These are phyloP conservation scores for Drosophila flavopinicola DNA, from an alignment of 2,888 invertebrate genomes.

Conservation along the genomic window DNA sequence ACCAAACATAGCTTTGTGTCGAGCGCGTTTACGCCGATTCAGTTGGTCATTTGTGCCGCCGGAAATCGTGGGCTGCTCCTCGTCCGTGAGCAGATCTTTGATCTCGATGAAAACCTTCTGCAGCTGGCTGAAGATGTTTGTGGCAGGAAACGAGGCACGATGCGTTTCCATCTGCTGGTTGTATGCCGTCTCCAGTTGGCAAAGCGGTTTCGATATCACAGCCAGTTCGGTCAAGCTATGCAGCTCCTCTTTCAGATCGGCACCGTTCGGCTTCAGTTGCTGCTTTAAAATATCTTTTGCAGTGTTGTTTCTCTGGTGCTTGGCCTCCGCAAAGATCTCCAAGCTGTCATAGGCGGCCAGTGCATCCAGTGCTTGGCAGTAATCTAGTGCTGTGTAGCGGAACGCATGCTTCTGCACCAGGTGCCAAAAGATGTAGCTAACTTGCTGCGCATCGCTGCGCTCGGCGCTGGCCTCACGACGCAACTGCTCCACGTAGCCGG, in stretches of 20 bases:
- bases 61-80: conserved; percentile 19
- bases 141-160: conserved; percentile 50
- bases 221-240: conserved; percentile 38
- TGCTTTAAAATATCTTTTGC: conserved; percentile 26
- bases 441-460: conserved; percentile 54
- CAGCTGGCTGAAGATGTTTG: conserved; percentile 67
- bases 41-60: conserved; percentile 26
- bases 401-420: conserved; percentile 69
- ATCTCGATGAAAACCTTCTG: conserved; percentile 50
- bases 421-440: conserved; percentile 68
- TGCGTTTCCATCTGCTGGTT: conserved; percentile 71
- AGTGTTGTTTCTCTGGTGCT: conserved; percentile 8
- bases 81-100: conserved; percentile 32
- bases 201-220: conserved; percentile 48
- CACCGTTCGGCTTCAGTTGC: conserved; percentile 26
- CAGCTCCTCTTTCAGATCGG: conserved; percentile 58
- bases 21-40: conserved; percentile 30
- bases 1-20: conserved; percentile 60
- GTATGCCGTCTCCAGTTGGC: conserved; percentile 72
- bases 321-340: conserved; percentile 34
- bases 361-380: conserved; percentile 70
- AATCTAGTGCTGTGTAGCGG: conserved; percentile 72
- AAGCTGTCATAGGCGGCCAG: conserved; percentile 73
- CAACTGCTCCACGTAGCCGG: conserved; percentile 52
- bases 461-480: conserved; percentile 2